Evolutionary conservation across 2,113 vertebrate species (phyloP), one percentile per base, ranked within the genome.

Genomic region (Tetrax tetrax): DNA sequence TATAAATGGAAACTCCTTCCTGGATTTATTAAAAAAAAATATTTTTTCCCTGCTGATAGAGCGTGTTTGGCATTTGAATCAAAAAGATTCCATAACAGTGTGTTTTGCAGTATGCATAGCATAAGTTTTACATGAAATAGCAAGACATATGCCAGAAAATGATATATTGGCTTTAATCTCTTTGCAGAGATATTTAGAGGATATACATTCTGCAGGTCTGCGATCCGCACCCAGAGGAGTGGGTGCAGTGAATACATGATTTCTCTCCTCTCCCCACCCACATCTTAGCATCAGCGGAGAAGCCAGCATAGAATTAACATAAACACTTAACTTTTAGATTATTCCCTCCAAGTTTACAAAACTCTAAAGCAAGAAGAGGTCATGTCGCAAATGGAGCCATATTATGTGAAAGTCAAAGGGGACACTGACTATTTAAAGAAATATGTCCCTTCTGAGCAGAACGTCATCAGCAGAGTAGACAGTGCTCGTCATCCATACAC

Each of bases 181-280:
- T 93, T 75, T 68, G 69, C 86, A 95, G 81, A 91, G 95, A 95
- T 96, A 97, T 94, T 96, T 95, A 95, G 86, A 95, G 94, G 50
- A 76, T 95, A 93, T 91, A 85, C 90, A 82, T 92, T 91, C 86
- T 79, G 86, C 94, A 92, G 95, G 94, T 96, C 96, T 95, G 83
- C 80, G 92, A 96, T 97, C 93, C 0, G 4, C 88, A 97, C 86
- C 90, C 90, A 82, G 88, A 92, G 74, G 95, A 97, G 96, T 96
- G 94, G 96, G 96, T 92, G 92, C 92, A 75, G 77, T 87, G 95
- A 96, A 94, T 93, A 95, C 89, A 93, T 93, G 92, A 96, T 95
- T 95, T 95, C 92, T 96, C 95, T 96, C 94, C 77, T 96, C 83
- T 96, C 83, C 72, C 92, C 96, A 92, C 96, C 92, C 77, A 96